A percentile compares a stretch with the other conserved stretches of the same genome.
Conservation (phyloP, 2,113 vertebrate species). For the Neopipo cinnamomea region DNA sequence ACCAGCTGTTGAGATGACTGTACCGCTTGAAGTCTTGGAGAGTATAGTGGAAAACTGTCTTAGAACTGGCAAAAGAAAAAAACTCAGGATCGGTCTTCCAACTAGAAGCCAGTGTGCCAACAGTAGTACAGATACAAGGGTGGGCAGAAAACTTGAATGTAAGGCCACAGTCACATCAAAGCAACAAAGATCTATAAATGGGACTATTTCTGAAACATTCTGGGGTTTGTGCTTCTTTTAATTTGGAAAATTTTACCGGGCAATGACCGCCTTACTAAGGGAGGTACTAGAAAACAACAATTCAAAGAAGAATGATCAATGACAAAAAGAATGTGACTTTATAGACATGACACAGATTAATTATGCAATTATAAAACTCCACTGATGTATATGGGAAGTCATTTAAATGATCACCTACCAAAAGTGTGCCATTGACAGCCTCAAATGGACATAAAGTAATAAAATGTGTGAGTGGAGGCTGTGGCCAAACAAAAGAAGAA, state of each 20-base stretch:
- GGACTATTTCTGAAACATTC: not conserved
- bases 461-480: not conserved
- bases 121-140: not conserved
- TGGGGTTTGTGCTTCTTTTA: not conserved
- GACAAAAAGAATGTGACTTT: not conserved
- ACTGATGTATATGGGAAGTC: not conserved
- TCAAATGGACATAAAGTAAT: not conserved
- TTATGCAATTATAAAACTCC: not conserved
- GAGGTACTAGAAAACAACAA: not conserved
- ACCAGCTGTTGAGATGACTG: constrained; percentile 5
- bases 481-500: not conserved
- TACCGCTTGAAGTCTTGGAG: not conserved
- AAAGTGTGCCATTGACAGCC: not conserved
- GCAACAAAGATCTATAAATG: not conserved
- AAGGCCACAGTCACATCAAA: not conserved
- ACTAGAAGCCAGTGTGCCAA: not conserved
- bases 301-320: not conserved
- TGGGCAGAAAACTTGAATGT: not conserved
- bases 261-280: not conserved
- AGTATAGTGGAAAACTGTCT: not conserved
- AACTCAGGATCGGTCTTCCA: not conserved
- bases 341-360: not conserved
- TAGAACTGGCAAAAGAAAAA: not conserved
- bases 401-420: not conserved
- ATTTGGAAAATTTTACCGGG: not conserved